Conservation (phyloP, 2,797 vertebrate species). For the Phrynocephalus vlangalii region DNA sequence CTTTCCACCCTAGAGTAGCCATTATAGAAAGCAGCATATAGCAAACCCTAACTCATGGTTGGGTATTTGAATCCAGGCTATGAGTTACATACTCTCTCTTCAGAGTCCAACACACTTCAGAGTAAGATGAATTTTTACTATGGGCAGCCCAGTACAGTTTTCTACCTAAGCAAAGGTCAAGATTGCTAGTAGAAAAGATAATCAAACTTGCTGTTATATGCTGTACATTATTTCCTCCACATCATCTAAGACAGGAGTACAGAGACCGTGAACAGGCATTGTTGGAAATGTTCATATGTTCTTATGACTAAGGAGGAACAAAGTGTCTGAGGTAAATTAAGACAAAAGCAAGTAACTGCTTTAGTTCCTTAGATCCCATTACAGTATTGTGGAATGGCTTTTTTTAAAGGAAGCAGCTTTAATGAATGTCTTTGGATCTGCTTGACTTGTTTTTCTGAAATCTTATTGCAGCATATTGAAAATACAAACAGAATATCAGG, state of each 20-base stretch:
- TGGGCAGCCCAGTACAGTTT: too few species aligned
- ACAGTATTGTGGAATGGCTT: conserved; percentile 9
- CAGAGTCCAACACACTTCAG: neutral
- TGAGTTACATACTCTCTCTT: neutral
- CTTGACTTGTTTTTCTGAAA: neutral
- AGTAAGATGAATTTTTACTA: too few species aligned
- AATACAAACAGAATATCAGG: too few species aligned
- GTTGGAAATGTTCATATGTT: neutral
- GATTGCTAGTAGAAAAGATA: neutral
- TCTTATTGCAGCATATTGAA: too few species aligned
- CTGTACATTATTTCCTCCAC: too few species aligned
- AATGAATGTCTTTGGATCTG: conserved; percentile 26
- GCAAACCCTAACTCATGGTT: neutral
- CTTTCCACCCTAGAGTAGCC: neutral
- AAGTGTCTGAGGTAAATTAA: too few species aligned
- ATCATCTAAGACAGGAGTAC: neutral
- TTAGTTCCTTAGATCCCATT: conserved; percentile 5
- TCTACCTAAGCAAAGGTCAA: too few species aligned
- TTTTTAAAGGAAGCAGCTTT: neutral
- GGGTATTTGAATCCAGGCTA: neutral
- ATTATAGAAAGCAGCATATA: too few species aligned
- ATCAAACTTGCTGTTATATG: too few species aligned
- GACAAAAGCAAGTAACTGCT: conserved; percentile 13
- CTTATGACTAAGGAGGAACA: too few species aligned
- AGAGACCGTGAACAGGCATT: neutral